Evolutionary conservation across 2,113 vertebrate genomes (phyloP), one percentile per base, ranked within the genome.

Genomic region (Peromyscus maniculatus): DNA sequence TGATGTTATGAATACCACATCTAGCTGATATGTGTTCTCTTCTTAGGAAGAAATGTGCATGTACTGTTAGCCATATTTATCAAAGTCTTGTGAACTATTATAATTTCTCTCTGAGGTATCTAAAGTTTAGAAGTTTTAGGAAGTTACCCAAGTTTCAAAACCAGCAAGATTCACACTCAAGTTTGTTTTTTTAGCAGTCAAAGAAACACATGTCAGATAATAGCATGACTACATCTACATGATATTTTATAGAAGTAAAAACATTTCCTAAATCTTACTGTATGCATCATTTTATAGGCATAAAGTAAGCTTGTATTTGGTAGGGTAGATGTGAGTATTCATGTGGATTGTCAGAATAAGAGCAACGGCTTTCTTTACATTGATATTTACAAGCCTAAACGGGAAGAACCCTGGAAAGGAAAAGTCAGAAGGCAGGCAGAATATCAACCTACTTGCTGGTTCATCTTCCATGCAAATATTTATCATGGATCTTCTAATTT

Each of bases 401-500:
- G 66, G 28, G 59, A 95, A 96, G 21, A 7, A 66, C 77, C 69
- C 5, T 39, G 15, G 66, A 91, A 46, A 19, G 7, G 69, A 74
- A 94, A 80, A 93, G 67, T 82, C 71, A 86, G 59, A 94, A 97
- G 67, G 64, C 57, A 91, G 69, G 49, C 39, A 57, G 1, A 3
- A 75, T 91, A 89, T 80, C 88, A 93, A 94, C 33, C 84, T 91
- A 22, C 49, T 87, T 95, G 62, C 91, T 97, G 31, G 64, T 64
- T 64, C 67, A 95, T 93, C 59, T 39, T 96, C 67, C 67, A 43
- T 71, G 26, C n/a, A 94, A 88, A 83, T 75, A 72, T 57, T 12
- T 67, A 79, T 62, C 11, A 0, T 46, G 12, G 55, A 21, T 74
- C 77, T 94, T 89, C 43, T 22, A 5, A 74, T 55, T 93, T 46